Base-by-base conservation (phyloP, 2,888 invertebrate genomes). In the Eristalis intricaria region DNA sequence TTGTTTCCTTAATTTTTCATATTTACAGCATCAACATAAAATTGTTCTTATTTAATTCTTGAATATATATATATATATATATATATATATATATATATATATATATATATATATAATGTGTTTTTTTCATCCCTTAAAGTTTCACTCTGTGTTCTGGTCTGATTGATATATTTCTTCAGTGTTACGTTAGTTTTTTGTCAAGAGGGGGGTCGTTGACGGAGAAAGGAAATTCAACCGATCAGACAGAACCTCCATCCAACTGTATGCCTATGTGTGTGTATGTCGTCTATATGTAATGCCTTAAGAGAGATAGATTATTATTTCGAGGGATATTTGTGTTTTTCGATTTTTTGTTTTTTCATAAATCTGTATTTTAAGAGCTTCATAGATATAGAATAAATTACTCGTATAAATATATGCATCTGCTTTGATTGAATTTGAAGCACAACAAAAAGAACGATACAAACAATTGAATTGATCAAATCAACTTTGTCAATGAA, bases 11-110 rank as follows among this genome's bases (percentile, higher is more conserved):
- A 32, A 32, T 61, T 68, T n/a, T 23, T 50, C 50, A 58, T 87
- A 87, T 87, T 87, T 87, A 87, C 87, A 87, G 58, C 50, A 38
- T 32, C 87, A 84, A 43, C 50, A 74, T 56, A 68, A 63, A 56
- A 69, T 63, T 22, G 10, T 22, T 78, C 65, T 65, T 13, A 19
- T 50, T 56, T 63, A 23, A 60, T 61, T 43, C 19, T 64, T 50
- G 19, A 43, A 29, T 60, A 38, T 38, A 38, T 38, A 76, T 63
- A 61, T 40, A 8, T 19, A 38, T 65, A 50, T 61, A 38, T 77
- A 15, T 43, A 19, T 76, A 58, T 76, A 23, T 58, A 22, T n/a
- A n/a, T n/a, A n/a, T n/a, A n/a, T n/a, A 29, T 60, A 38, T 38
- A 38, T 38, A 76, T 63, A 61, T 40, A 8, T 19, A 38, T 65